Evolutionary conservation across 2,888 invertebrate genomes (phyloP).

Genomic region (Pandemis heparana): DNA sequence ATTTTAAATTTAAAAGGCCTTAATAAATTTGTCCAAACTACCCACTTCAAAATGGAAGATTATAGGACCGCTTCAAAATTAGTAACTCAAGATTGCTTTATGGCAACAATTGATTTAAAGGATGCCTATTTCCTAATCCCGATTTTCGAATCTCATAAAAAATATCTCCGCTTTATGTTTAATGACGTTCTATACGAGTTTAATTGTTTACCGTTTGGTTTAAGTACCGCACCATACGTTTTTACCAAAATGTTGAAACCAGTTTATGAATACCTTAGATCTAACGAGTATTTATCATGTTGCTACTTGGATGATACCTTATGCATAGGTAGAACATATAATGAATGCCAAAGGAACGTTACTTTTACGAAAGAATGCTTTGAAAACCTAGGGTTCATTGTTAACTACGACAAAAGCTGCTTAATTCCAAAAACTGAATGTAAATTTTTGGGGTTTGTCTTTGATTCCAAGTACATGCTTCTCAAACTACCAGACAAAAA

Average conservation of each 20-base stretch:
- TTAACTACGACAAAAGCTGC: slow-evolving; percentile 40
- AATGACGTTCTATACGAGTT: slow-evolving; percentile 44
- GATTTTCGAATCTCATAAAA: slow-evolving; percentile 34
- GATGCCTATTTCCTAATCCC: slow-evolving; percentile 44
- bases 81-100: slow-evolving; percentile 28
- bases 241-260: slow-evolving; percentile 44
- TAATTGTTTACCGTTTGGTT: slow-evolving; percentile 45
- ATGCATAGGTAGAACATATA: slow-evolving; percentile 5
- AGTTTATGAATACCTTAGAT: neutral
- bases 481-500: slow-evolving; percentile 1
- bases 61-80: slow-evolving; percentile 43
- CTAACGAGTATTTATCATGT: neutral
- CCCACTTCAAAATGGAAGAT: slow-evolving; percentile 48
- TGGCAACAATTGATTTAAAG: slow-evolving; percentile 42
- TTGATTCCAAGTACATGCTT: slow-evolving; percentile 11
- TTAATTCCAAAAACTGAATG: slow-evolving; percentile 27
- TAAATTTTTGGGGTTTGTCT: slow-evolving; percentile 42
- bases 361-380: neutral
- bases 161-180: slow-evolving; percentile 44
- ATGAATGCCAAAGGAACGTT: slow-evolving; percentile 39
- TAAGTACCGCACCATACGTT: slow-evolving; percentile 44
- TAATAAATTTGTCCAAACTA: neutral
- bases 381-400: slow-evolving; percentile 36
- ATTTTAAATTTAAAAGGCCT: neutral
- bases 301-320: neutral